Conservation (phyloP, 2,888 invertebrate genomes). For the Metopia argyrocephala region DNA sequence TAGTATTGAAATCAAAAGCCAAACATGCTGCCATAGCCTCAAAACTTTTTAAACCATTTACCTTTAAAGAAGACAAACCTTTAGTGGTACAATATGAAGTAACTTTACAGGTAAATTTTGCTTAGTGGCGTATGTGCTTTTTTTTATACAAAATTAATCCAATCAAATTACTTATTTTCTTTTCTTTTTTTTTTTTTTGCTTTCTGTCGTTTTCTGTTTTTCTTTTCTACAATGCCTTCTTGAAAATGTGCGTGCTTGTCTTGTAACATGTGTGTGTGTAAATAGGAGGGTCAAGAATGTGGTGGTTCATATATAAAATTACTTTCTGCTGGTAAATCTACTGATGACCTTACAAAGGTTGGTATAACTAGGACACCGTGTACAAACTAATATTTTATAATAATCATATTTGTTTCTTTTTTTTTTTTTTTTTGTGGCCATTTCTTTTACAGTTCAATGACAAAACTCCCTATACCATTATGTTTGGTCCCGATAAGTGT, state of each 20-base stretch:
- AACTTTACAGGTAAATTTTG: constrained; percentile 83
- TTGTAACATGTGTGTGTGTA: not conserved
- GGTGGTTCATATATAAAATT: constrained; percentile 99
- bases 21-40: constrained; percentile 97
- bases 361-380: constrained; percentile 26
- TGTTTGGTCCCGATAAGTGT: constrained; percentile 99
- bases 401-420: not conserved
- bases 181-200: constrained; percentile 16
- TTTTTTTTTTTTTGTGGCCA: not conserved
- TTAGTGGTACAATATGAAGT: constrained; percentile 96
- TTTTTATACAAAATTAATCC: constrained; percentile 58
- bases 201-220: not conserved
- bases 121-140: not conserved
- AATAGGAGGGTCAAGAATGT: constrained; percentile 96
- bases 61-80: constrained; percentile 87
- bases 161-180: constrained; percentile 55
- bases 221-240: too few species aligned
- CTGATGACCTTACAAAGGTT: constrained; percentile 85
- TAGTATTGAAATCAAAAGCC: constrained; percentile 95
- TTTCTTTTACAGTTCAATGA: constrained; percentile 85
- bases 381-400: not conserved
- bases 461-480: constrained; percentile 98
- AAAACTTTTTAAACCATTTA: constrained; percentile 87
- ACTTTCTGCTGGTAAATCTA: constrained; percentile 85
- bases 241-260: constrained; percentile 36